Evolutionary conservation across 2,797 vertebrate genomes (phyloP), one percentile per base, ranked within the genome.

Genomic region (Staurois parvus): DNA sequence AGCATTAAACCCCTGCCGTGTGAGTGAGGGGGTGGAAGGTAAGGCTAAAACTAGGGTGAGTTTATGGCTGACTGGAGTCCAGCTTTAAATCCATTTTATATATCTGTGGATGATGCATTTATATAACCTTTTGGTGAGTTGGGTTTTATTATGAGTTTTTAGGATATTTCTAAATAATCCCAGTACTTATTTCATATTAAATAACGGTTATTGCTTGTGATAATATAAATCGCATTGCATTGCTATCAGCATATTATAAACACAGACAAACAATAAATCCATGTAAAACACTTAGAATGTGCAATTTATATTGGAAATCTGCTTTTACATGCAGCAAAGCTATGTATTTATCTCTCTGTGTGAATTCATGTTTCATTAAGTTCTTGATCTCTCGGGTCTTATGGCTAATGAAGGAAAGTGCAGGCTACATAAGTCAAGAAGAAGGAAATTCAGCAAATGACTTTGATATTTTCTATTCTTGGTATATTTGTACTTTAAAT

Each of bases 281-380:
- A 66, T 19, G 45, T 34, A 67, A 66, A 64, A 69, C 26, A 79
- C 74, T 81, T 52, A 82, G 79, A 81, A 70, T 37, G 68, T 56
- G 67, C 67, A 64, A 73, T 78, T 86, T 42, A 73, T 83, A 72
- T 67, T 83, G 73, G 21, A 77, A 77, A 48, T 81, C 48, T 73
- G 56, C 42, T 72, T 64, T 40, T 86, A 45, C 66, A 83, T 83
- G 80, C 74, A 82, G 79, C 56, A 78, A 83, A 66, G 64, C 79
- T 67, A 34, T 72, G 75, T 68, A 68, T 86, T 86, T 81, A 78
- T 78, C 85, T 86, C 85, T 72, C 67, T 82, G 85, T 83, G 85
- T 78, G 80, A 78, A 78, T 83, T 86, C 80, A 86, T 86, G 85
- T 86, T 86, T 86, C 85, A 86, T 86, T 86, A 86, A 42, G 70